These are phyloP conservation scores for Trematomus loennbergii DNA, from an alignment of 2,113 vertebrate genomes.

Conservation along the genomic window DNA sequence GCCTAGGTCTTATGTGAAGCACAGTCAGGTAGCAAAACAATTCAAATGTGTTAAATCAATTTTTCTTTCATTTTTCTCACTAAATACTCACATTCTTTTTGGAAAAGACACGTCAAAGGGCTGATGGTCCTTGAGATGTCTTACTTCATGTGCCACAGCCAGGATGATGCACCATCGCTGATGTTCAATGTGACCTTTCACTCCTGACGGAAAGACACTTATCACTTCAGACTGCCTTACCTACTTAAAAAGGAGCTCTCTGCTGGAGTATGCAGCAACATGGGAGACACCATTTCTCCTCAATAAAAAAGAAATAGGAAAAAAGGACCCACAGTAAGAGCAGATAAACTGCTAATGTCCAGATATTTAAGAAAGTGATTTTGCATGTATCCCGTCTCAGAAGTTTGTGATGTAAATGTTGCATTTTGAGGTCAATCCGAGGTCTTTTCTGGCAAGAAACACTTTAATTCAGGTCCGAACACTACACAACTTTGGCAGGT, in stretches of 20 bases:
- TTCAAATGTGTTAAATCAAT: slow-evolving; percentile 1
- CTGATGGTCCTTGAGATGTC: background rate
- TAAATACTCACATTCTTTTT: too few species aligned
- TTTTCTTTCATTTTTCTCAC: background rate
- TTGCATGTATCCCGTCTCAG: slow-evolving; percentile 1
- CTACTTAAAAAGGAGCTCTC: slow-evolving; percentile 4
- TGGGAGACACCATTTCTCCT: background rate
- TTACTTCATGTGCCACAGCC: background rate
- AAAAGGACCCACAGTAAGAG: background rate
- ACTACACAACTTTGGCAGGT: slow-evolving; percentile 13
- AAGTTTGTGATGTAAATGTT: slow-evolving; percentile 22
- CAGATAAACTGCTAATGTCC: background rate
- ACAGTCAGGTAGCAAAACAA: background rate
- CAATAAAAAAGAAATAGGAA: background rate
- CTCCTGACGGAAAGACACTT: background rate
- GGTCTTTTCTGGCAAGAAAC: slow-evolving; percentile 12
- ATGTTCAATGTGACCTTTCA: background rate
- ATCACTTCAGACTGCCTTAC: background rate
- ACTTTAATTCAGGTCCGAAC: slow-evolving; percentile 38
- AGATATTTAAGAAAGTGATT: slow-evolving; percentile 1
- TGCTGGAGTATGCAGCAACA: slow-evolving; percentile 3
- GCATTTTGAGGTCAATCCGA: background rate
- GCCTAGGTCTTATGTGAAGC: too few species aligned
- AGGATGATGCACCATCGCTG: background rate
- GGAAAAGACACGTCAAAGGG: background rate